Conservation (phyloP, 2,888 invertebrate species). For the Philaethria dido region DNA sequence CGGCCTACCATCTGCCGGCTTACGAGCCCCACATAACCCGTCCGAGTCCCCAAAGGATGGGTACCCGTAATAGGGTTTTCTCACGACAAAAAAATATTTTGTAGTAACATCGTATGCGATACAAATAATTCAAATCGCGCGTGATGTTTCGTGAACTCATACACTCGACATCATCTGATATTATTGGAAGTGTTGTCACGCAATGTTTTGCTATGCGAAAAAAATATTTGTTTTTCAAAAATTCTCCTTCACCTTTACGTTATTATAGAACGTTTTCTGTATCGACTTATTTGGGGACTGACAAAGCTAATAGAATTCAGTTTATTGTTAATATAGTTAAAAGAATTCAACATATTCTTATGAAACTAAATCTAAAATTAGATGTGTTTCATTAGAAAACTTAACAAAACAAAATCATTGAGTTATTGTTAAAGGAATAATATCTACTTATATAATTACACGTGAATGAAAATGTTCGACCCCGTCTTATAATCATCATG, state of each 20-base stretch:
- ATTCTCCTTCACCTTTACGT: conserved; percentile 22
- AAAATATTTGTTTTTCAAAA: conserved; percentile 32
- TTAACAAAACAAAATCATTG: not conserved
- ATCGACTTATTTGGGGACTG: not conserved
- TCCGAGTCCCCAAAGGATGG: too few species aligned
- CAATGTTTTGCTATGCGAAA: conserved; percentile 61
- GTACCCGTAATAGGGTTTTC: too few species aligned
- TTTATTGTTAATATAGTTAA: not conserved
- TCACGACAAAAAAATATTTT: too few species aligned
- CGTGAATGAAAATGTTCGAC: too few species aligned
- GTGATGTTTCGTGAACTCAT: conserved; percentile 58
- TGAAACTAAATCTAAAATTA: too few species aligned
- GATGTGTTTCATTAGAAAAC: not conserved
- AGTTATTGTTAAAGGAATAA: not conserved
- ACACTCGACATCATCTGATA: conserved; percentile 54
- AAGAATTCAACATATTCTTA: too few species aligned
- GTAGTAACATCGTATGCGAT: conserved; percentile 44
- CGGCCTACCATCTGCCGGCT: too few species aligned
- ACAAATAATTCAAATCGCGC: conserved; percentile 65
- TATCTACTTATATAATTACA: not conserved
- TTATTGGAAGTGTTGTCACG: conserved; percentile 55
- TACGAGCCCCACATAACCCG: too few species aligned
- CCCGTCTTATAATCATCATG: too few species aligned
- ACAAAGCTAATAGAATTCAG: not conserved
- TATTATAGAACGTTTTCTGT: not conserved